phyloP scores from a whole-genome alignment of 1,140 invertebrate species.

The Pseudoatta argentina region DNA sequence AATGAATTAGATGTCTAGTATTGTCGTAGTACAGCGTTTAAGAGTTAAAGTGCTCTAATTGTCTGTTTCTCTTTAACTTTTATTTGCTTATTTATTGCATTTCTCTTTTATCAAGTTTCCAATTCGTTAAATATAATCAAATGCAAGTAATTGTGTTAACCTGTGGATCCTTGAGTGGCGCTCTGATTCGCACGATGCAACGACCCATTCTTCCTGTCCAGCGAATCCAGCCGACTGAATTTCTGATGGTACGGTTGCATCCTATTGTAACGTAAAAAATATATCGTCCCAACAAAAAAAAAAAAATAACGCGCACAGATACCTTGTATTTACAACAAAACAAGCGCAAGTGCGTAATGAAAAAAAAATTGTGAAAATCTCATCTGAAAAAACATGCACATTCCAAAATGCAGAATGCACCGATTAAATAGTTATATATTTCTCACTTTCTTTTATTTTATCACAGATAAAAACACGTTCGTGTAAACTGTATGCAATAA shows the following conservation, averaged over 20 bases:
- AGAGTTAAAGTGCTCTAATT: not conserved
- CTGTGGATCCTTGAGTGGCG: conserved; percentile 80
- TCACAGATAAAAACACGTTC: not conserved
- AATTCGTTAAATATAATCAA: conserved; percentile 4
- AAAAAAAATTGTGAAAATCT: not conserved
- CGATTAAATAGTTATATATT: conserved; percentile 13
- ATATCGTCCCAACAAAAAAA: conserved; percentile 7
- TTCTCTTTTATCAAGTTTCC: not conserved
- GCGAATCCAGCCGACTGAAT: conserved; percentile 82
- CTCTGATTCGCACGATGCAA: conserved; percentile 79
- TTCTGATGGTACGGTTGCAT: conserved; percentile 82
- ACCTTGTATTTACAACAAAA: not conserved
- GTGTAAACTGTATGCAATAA: not conserved
- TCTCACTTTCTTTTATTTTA: not conserved
- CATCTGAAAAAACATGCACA: not conserved
- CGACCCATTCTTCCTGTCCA: conserved; percentile 83
- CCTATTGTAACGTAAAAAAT: conserved; percentile 72
- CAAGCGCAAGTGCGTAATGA: not conserved
- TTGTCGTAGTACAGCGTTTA: no score
- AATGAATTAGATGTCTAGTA: no score
- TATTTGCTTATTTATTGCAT: not conserved
- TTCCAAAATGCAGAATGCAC: not conserved
- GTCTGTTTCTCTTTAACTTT: not conserved
- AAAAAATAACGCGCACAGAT: not conserved
- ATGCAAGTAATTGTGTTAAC: conserved; percentile 62